Evolutionary conservation across 2,797 vertebrate species (phyloP).

Genomic region (Urosaurus nigricauda): DNA sequence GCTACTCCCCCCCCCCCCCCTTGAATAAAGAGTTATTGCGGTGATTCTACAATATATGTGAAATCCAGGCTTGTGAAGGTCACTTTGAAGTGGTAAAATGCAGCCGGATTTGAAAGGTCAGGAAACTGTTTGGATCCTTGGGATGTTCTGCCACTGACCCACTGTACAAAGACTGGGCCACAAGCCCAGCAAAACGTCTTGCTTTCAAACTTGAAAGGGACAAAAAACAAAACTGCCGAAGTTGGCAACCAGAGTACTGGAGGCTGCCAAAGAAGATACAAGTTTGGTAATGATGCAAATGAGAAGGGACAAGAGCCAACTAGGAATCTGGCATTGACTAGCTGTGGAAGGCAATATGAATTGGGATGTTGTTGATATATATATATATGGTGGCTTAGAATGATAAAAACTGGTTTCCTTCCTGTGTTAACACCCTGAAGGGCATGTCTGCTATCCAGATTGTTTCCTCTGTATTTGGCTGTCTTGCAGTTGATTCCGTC

Average conservation of each 20-base stretch:
- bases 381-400: slow-evolving; percentile 33
- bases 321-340: not conserved
- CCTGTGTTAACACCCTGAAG: slow-evolving; percentile 30
- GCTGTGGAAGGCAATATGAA: not conserved
- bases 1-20: not conserved
- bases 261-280: slow-evolving; percentile 17
- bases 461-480: not conserved
- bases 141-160: not conserved
- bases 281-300: not conserved
- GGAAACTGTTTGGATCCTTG: not conserved
- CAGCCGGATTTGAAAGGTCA: slow-evolving; percentile 29
- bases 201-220: not conserved
- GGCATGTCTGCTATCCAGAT: not conserved
- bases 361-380: not conserved
- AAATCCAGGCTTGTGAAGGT: slow-evolving; percentile 6
- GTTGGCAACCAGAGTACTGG: fast-evolving
- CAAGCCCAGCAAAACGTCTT: fast-evolving
- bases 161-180: not conserved
- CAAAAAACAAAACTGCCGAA: fast-evolving
- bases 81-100: not conserved
- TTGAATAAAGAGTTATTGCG: not conserved
- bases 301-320: slow-evolving; percentile 18
- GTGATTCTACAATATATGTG: not conserved
- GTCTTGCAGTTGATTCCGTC: not conserved
- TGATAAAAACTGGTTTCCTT: slow-evolving; percentile 56